Percentiles rank a stretch among this genome's conserved stretches.
phyloP scores from a whole-genome alignment of 2,888 invertebrate genomes.

The Malthinus flaveolus region DNA sequence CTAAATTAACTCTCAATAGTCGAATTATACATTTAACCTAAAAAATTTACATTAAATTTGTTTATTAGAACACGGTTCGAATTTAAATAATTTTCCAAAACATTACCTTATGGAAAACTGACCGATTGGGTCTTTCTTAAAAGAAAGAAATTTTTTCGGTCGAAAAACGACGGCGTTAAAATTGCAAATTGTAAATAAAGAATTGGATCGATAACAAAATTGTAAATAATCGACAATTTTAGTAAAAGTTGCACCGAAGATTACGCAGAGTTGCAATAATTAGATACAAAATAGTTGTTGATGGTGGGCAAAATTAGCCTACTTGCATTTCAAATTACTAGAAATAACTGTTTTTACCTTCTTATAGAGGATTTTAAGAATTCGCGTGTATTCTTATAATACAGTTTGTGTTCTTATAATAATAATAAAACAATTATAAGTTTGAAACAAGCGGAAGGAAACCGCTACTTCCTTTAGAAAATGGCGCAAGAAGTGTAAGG shows the following conservation, averaged over 20 bases:
- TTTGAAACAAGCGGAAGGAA: slow-evolving; percentile 21
- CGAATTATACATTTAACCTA: no score
- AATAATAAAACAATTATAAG: not conserved
- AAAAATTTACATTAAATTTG: no score
- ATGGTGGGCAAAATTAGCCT: slow-evolving; percentile 3
- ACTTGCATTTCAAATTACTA: slow-evolving; percentile 1
- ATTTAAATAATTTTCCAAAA: no score
- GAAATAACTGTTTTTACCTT: not conserved
- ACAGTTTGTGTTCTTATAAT: slow-evolving; percentile 12
- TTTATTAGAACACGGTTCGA: no score
- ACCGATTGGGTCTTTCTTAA: no score
- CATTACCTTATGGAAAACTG: no score
- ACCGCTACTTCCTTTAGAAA: slow-evolving; percentile 22
- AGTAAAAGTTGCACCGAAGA: not conserved
- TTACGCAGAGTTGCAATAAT: not conserved
- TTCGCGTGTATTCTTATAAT: slow-evolving; percentile 13
- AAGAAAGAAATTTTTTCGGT: no score
- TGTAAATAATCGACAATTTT: not conserved
- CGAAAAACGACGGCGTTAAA: no score
- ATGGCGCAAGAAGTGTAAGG: not conserved
- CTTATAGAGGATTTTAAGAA: slow-evolving; percentile 19
- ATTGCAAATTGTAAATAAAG: no score
- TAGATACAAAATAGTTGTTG: slow-evolving; percentile 2
- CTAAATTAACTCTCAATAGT: no score
- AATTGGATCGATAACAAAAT: not conserved